Evolutionary conservation across 2,888 invertebrate genomes (phyloP).

Genomic region (Aleiodes leptofemur): DNA sequence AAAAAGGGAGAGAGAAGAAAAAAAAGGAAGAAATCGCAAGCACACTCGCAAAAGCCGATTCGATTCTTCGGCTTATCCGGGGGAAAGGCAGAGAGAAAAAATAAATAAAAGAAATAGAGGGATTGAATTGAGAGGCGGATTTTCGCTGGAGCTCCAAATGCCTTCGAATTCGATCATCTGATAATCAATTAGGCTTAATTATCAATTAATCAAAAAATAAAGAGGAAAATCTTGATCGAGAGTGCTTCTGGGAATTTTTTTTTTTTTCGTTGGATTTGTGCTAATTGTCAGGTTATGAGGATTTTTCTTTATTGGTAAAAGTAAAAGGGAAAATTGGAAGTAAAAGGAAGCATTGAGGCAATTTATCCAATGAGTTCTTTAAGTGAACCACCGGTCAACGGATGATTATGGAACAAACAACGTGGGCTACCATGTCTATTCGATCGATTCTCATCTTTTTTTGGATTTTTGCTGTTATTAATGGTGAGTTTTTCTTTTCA

Average conservation of each 20-base stretch:
- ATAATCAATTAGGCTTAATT: conserved; percentile 53
- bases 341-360: not conserved
- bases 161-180: conserved; percentile 55
- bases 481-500: conserved; percentile 62
- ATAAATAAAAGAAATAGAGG: conserved; percentile 35
- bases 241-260: not conserved
- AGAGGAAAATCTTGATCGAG: conserved; percentile 8
- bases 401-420: conserved; percentile 40
- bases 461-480: conserved; percentile 64
- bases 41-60: conserved; percentile 34
- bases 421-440: conserved; percentile 55
- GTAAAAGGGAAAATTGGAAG: not conserved
- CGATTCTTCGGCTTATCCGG: conserved; percentile 37
- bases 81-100: conserved; percentile 73
- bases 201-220: conserved; percentile 38
- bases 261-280: conserved; percentile 4
- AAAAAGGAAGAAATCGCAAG: conserved; percentile 14
- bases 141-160: conserved; percentile 48
- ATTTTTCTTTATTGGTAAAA: not conserved
- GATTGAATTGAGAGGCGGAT: conserved; percentile 21
- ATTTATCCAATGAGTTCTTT: conserved; percentile 37
- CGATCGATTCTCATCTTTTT: conserved; percentile 67
- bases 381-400: conserved; percentile 38
- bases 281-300: conserved; percentile 12
- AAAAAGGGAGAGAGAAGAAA: conserved; percentile 24